These are phyloP conservation scores for Solenopsis fugax DNA, from an alignment of 1,140 invertebrate genomes.

Conservation along the genomic window DNA sequence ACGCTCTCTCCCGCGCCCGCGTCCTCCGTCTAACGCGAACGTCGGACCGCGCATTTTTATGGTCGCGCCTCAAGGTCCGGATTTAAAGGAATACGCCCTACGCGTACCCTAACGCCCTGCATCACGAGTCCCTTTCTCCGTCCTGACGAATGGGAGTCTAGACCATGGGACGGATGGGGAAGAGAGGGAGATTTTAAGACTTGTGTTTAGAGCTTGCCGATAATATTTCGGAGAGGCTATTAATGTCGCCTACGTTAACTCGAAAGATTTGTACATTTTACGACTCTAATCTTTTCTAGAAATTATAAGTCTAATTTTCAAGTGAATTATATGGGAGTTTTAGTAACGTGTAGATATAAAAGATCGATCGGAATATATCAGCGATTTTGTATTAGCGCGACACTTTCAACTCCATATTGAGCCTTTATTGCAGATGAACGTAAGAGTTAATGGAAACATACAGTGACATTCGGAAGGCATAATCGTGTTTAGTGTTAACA, in stretches of 20 bases:
- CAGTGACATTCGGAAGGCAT: not conserved
- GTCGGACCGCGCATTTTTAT: slow-evolving; percentile 68
- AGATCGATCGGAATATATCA: not conserved
- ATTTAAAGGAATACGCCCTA: slow-evolving; percentile 54
- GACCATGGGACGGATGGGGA: not conserved
- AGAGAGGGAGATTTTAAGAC: slow-evolving; percentile 4
- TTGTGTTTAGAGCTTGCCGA: slow-evolving; percentile 4
- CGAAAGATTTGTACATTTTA: not conserved
- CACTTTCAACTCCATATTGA: not conserved
- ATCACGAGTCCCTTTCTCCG: slow-evolving; percentile 25
- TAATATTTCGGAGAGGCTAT: slow-evolving; percentile 26
- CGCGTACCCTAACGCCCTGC: not conserved
- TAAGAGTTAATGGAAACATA: not conserved
- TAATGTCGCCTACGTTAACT: slow-evolving; percentile 32
- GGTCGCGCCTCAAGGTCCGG: slow-evolving; percentile 70
- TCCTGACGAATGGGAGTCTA: slow-evolving; percentile 10
- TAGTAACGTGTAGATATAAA: not conserved
- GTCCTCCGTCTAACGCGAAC: slow-evolving; percentile 13
- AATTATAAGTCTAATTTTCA: not conserved
- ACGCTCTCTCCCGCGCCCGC: slow-evolving; percentile 17
- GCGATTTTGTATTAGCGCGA: not conserved
- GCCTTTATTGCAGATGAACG: not conserved
- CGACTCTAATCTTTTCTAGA: not conserved
- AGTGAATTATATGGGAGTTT: not conserved
- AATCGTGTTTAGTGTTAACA: not conserved